Percentiles rank a stretch among this genome's conserved stretches.
phyloP scores from a whole-genome alignment of 2,888 invertebrate species.

The Drosophila colorata region DNA sequence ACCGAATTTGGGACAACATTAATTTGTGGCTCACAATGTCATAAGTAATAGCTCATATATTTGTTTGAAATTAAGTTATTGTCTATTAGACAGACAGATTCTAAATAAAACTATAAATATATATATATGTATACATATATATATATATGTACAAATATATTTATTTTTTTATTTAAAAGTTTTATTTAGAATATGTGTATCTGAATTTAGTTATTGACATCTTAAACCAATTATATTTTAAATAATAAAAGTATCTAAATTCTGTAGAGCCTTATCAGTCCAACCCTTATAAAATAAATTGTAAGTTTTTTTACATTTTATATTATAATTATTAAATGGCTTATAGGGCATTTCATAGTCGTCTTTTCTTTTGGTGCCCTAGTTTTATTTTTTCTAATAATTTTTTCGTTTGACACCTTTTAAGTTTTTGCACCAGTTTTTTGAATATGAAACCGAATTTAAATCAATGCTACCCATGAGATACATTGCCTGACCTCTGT shows the following conservation, averaged over 20 bases:
- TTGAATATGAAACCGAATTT: slow-evolving; percentile 29
- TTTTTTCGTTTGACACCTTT: slow-evolving; percentile 32
- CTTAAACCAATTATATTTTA: not conserved
- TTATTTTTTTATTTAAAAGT: too few relatives aligned
- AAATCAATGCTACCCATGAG: slow-evolving; percentile 58
- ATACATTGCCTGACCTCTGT: slow-evolving; percentile 66
- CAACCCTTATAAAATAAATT: too few relatives aligned
- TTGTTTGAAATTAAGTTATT: too few relatives aligned
- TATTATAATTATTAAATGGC: not conserved
- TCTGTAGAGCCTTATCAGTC: too few relatives aligned
- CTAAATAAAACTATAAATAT: too few relatives aligned
- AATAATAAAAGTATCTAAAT: too few relatives aligned
- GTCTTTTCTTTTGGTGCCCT: not conserved
- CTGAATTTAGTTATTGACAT: not conserved
- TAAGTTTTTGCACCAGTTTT: slow-evolving; percentile 13
- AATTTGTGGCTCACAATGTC: too few relatives aligned
- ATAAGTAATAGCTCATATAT: not conserved
- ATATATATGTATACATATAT: too few relatives aligned
- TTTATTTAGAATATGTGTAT: not conserved
- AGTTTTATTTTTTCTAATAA: slow-evolving; percentile 11
- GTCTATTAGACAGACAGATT: too few relatives aligned
- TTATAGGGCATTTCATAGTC: slow-evolving; percentile 30
- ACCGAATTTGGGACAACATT: not conserved
- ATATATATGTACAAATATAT: too few relatives aligned
- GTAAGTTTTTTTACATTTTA: not conserved